Base-by-base conservation (phyloP, 2,888 invertebrate species). In the Chaetogeoica ovagalla region DNA sequence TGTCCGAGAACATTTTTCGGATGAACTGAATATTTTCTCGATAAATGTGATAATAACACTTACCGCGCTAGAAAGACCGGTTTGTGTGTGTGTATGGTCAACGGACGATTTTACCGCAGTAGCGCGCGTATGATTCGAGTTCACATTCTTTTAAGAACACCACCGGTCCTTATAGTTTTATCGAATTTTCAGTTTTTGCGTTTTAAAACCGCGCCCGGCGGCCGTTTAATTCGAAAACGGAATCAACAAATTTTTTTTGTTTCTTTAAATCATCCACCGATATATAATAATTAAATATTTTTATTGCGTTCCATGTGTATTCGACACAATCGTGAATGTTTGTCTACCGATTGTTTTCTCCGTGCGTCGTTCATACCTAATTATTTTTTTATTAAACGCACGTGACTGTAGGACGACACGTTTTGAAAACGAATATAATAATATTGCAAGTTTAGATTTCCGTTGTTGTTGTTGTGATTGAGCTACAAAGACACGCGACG, bases 11-110 rank as follows among this genome's bases (percentile, higher is more conserved):
- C n/a, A 70, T 60, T 70, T 79, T 79, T 62, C 13, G 63, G 62
- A 79, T 62, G 39, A 70, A 71, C 70, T 19, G 23, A 39, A 62
- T 70, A 62, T 63, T 70, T 63, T 63, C 48, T 23, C 48, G 60
- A 52, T 76, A 76, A 69, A 70, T 77, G 21, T n/a, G n/a, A n/a
- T n/a, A n/a, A 62, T 55, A 66, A 68, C 55, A 62, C 55, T 30
- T n/a, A n/a, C 30, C 4, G 4, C 30, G 48, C 62, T 63, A 52
- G 55, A 21, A 70, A 79, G 15, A 79, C 77, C 77, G 77, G 77
- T 79, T 79, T 70, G 1, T 21, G 66, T 68, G 30, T 30, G 1
- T 21, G 66, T 68, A 4, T 30, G 57, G 73, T 74, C 37, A 71
- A 43, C 57, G 23, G 23, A 66, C 43, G 75, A 74, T 65, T 30